Conservation (phyloP, 1,140 invertebrate species). For the Diploscapter pachys region DNA sequence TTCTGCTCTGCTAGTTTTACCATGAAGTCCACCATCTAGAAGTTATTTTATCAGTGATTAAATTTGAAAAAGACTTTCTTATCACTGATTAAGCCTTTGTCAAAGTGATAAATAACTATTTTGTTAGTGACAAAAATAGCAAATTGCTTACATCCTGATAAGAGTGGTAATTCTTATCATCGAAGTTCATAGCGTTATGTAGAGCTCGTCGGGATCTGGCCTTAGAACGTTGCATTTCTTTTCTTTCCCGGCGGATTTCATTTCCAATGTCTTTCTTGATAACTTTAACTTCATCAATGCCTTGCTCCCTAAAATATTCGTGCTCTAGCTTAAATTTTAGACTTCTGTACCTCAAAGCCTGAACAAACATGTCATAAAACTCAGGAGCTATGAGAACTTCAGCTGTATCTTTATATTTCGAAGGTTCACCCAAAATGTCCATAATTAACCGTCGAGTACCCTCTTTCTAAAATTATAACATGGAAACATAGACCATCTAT, state of each 20-base stretch:
- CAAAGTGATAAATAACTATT: not conserved
- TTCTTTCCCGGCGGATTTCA: slow-evolving; percentile 35
- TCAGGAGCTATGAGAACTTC: slow-evolving; percentile 50
- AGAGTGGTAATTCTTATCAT: slow-evolving; percentile 41
- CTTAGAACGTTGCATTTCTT: slow-evolving; percentile 14
- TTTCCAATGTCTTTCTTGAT: slow-evolving; percentile 17
- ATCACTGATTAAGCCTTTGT: not conserved
- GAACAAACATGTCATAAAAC: slow-evolving; percentile 34
- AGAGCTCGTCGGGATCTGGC: slow-evolving; percentile 22
- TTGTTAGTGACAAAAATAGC: not conserved
- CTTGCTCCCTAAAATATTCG: slow-evolving; percentile 44
- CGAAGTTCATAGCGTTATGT: slow-evolving; percentile 28
- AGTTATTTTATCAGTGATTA: not conserved
- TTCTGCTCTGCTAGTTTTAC: slow-evolving; percentile 29
- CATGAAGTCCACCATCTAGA: slow-evolving; percentile 50
- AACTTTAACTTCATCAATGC: not conserved
- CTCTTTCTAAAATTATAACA: not conserved
- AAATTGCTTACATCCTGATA: slow-evolving; percentile 38
- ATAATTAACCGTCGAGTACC: slow-evolving; percentile 27
- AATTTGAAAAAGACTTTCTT: not conserved
- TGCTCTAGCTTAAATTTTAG: slow-evolving; percentile 36
- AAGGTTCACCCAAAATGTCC: slow-evolving; percentile 45
- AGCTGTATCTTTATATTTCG: slow-evolving; percentile 31
- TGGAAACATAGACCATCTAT: no score
- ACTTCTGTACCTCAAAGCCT: slow-evolving; percentile 23